These are phyloP conservation scores for Cephus nigrinus DNA, from an alignment of 2,888 invertebrate genomes.

Conservation along the genomic window DNA sequence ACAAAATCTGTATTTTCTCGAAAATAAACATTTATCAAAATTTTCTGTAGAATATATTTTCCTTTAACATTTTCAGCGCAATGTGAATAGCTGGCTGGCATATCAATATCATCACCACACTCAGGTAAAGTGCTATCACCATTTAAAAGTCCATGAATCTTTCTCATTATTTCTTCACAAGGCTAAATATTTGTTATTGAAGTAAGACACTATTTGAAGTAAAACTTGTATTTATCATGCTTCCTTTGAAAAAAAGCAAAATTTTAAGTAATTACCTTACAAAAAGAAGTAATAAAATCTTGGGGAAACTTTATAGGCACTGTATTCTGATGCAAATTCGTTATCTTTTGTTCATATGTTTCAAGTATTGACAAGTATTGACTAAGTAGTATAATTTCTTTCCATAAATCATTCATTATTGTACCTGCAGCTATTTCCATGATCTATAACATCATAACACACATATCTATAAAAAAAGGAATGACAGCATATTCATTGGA, in stretches of 20 bases:
- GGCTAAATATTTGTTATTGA: background rate
- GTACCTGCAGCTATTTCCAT: conserved; percentile 41
- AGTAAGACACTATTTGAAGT: background rate
- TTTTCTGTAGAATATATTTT: background rate
- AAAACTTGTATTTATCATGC: background rate
- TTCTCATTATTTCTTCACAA: background rate
- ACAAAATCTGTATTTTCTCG: conserved; percentile 47
- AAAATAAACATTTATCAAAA: conserved; percentile 30
- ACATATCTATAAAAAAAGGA: background rate
- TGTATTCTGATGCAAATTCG: conserved; percentile 9
- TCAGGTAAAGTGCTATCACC: background rate
- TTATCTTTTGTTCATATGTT: conserved; percentile 29
- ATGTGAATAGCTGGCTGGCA: background rate
- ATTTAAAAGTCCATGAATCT: background rate
- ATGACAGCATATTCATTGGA: conserved; percentile 4
- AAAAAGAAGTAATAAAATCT: background rate
- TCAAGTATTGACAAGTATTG: conserved; percentile 41
- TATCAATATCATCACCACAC: background rate
- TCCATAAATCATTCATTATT: conserved; percentile 39
- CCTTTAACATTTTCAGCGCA: background rate
- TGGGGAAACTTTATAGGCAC: background rate
- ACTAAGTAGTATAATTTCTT: conserved; percentile 40
- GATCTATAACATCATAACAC: conserved; percentile 26
- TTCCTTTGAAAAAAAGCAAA: background rate
- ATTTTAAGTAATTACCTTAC: background rate